These are phyloP conservation scores for Agrochola circellaris DNA, from an alignment of 2,888 invertebrate species.

Conservation along the genomic window DNA sequence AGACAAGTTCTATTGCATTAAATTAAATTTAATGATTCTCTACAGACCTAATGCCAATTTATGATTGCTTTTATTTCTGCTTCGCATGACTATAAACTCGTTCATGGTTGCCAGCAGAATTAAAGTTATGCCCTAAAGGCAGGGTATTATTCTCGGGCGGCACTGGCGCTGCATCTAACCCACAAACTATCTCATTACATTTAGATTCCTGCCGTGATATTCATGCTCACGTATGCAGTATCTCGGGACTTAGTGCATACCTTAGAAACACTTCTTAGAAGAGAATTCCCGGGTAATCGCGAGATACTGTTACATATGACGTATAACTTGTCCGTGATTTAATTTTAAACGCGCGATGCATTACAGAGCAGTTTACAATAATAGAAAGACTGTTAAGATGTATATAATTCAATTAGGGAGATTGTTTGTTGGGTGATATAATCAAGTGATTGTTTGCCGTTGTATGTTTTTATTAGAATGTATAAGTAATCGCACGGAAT, in stretches of 20 bases:
- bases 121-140: conserved; percentile 58
- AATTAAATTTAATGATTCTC: conserved; percentile 47
- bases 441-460: conserved; percentile 40
- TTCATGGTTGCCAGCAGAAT: conserved; percentile 48
- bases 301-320: conserved; percentile 53
- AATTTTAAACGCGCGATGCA: conserved; percentile 55
- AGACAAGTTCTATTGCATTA: conserved; percentile 17
- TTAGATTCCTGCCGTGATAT: conserved; percentile 54
- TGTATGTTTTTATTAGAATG: conserved; percentile 22
- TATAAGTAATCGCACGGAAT: conserved; percentile 39
- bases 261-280: conserved; percentile 54
- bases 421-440: conserved; percentile 43
- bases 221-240: conserved; percentile 46
- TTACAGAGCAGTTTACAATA: conserved; percentile 47
- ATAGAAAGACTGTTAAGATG: conserved; percentile 42
- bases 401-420: conserved; percentile 66
- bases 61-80: conserved; percentile 49
- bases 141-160: conserved; percentile 42
- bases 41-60: conserved; percentile 45
- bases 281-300: conserved; percentile 48
- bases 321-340: conserved; percentile 54
- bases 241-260: conserved; percentile 30
- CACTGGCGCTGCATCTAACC: conserved; percentile 42
- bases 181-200: conserved; percentile 61
- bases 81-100: conserved; percentile 52